These are phyloP conservation scores for Lasioglossum oenotherae DNA, from an alignment of 2,888 invertebrate genomes.

Conservation along the genomic window DNA sequence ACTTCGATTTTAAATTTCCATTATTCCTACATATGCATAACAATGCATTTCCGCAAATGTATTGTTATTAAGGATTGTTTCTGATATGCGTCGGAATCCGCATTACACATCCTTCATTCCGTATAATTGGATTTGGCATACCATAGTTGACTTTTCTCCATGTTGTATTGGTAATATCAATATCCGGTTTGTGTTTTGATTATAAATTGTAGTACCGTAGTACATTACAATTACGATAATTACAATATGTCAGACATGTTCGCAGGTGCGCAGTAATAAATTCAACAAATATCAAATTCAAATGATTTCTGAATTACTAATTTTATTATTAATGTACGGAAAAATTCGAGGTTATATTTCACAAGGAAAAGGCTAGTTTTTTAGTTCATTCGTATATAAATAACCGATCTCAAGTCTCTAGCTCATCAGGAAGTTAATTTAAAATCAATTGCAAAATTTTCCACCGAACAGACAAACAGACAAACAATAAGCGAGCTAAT, in stretches of 20 bases:
- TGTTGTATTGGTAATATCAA: no score
- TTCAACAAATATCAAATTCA: no score
- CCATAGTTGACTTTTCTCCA: not conserved
- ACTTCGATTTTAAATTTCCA: not conserved
- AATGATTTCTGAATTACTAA: not conserved
- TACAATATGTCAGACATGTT: not conserved
- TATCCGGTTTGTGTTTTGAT: not conserved
- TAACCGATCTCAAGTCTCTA: no score
- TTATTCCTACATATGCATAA: not conserved
- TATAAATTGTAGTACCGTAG: not conserved
- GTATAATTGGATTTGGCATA: not conserved
- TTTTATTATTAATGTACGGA: not conserved
- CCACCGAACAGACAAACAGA: no score
- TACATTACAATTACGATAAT: not conserved
- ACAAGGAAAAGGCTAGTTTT: not conserved
- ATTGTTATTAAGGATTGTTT: not conserved
- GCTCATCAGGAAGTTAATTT: no score
- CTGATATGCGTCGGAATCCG: not conserved
- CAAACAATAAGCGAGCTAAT: no score
- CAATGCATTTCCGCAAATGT: no score
- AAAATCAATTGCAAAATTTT: no score
- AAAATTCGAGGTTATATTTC: not conserved
- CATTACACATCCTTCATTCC: not conserved
- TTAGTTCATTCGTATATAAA: not conserved
- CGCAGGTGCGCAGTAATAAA: not conserved